Conservation (phyloP, 1,140 invertebrate species). For the Ceratoteleas bidentatus region DNA sequence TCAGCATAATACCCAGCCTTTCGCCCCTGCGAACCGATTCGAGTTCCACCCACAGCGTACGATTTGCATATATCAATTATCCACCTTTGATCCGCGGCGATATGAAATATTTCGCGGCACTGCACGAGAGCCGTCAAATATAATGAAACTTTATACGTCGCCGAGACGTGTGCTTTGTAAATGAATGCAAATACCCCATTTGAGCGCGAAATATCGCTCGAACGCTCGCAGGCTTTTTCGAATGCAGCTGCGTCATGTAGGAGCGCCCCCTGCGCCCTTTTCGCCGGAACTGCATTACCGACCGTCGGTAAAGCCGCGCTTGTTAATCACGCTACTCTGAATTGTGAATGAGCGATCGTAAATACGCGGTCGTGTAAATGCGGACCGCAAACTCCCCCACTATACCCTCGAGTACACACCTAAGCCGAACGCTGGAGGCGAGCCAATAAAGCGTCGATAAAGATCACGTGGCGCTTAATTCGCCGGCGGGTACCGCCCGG, state of each 20-base stretch:
- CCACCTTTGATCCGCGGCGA: slow-evolving; percentile 22
- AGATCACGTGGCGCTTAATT: too few relatives aligned
- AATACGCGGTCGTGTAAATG: too few relatives aligned
- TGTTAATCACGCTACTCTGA: neutral
- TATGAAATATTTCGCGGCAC: slow-evolving; percentile 20
- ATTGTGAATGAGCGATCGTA: slow-evolving; percentile 9
- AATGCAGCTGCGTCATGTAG: neutral
- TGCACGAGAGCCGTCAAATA: slow-evolving; percentile 17
- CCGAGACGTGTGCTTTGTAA: slow-evolving; percentile 25
- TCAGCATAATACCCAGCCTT: too few relatives aligned
- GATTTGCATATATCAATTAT: slow-evolving; percentile 24
- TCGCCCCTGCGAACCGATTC: too few relatives aligned
- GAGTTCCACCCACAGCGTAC: too few relatives aligned
- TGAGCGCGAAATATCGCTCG: neutral
- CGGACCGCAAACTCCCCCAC: too few relatives aligned
- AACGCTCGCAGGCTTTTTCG: too few relatives aligned
- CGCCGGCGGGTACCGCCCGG: too few relatives aligned
- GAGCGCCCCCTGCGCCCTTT: slow-evolving; percentile 5
- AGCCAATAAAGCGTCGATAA: too few relatives aligned
- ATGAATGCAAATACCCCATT: slow-evolving; percentile 36
- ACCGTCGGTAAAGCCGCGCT: neutral
- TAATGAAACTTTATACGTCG: slow-evolving; percentile 39
- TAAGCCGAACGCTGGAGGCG: too few relatives aligned
- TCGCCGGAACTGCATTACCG: slow-evolving; percentile 8
- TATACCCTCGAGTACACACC: too few relatives aligned